A percentile compares a stretch with the other conserved stretches of the same genome.
Conservation (phyloP, 2,888 invertebrate species). For the Clanis bilineata region DNA sequence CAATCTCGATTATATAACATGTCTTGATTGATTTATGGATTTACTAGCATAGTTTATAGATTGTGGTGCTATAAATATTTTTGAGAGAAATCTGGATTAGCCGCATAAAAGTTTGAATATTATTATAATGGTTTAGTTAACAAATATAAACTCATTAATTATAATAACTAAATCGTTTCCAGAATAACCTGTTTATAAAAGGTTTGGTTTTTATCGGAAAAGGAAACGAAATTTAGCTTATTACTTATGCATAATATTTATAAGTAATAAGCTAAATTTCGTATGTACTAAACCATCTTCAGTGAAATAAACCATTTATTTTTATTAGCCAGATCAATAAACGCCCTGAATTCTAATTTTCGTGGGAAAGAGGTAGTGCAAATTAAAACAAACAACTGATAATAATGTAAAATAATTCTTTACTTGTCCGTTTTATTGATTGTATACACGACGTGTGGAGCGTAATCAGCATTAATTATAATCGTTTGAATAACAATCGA, state of each 20-base stretch:
- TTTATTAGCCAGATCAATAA: too few relatives aligned
- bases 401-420: neutral
- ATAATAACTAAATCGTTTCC: too few relatives aligned
- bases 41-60: neutral
- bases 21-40: neutral
- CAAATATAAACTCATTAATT: too few relatives aligned
- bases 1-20: neutral
- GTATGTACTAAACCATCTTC: neutral
- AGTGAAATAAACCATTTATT: neutral
- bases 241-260: too few relatives aligned
- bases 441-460: neutral
- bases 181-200: too few relatives aligned
- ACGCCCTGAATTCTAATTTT: too few relatives aligned
- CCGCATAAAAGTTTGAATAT: neutral
- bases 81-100: neutral
- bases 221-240: too few relatives aligned
- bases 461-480: neutral
- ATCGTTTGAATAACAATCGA: slow-evolving; percentile 5
- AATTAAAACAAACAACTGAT: neutral
- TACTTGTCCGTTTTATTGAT: slow-evolving; percentile 1
- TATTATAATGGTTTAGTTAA: neutral
- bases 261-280: too few relatives aligned
- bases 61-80: neutral
- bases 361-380: neutral
- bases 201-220: too few relatives aligned